Percentiles rank a stretch among this genome's conserved stretches.
Evolutionary conservation across 2,888 invertebrate genomes (phyloP).

Genomic region (Polia nebulosa): DNA sequence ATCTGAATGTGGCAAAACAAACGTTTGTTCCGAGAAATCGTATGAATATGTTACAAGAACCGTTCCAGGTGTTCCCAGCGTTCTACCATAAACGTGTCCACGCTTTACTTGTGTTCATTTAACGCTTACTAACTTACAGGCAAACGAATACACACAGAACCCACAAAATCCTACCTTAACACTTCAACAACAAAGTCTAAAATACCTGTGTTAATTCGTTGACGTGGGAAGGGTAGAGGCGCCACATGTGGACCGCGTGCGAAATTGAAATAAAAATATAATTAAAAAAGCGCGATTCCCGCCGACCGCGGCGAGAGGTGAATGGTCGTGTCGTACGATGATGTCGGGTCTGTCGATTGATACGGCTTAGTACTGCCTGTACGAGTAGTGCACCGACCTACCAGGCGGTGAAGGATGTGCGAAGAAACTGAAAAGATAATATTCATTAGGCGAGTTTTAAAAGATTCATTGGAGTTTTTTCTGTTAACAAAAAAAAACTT

Average conservation of each 20-base stretch:
- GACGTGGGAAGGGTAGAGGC: slow-evolving; percentile 81
- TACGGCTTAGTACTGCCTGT: slow-evolving; percentile 55
- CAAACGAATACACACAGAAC: slow-evolving; percentile 30
- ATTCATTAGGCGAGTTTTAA: slow-evolving; percentile 3
- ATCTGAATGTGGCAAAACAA: slow-evolving; percentile 62
- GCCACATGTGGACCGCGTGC: slow-evolving; percentile 85
- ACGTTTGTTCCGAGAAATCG: slow-evolving; percentile 72
- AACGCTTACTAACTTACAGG: slow-evolving; percentile 73
- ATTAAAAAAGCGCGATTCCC: slow-evolving; percentile 74
- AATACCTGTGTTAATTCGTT: slow-evolving; percentile 30
- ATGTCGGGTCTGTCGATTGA: slow-evolving; percentile 67
- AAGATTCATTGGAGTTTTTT: too few relatives aligned
- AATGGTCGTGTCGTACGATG: slow-evolving; percentile 75
- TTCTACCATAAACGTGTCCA: slow-evolving; percentile 82
- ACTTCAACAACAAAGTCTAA: slow-evolving; percentile 33
- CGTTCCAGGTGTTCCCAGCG: slow-evolving; percentile 82
- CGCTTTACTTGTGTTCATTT: slow-evolving; percentile 82
- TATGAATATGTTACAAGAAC: slow-evolving; percentile 76
- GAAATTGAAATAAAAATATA: slow-evolving; percentile 79
- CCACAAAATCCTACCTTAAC: slow-evolving; percentile 49
- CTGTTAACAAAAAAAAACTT: too few relatives aligned
- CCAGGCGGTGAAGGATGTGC: slow-evolving; percentile 21
- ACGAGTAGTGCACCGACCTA: slow-evolving; percentile 41
- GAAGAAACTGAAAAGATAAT: slow-evolving; percentile 16
- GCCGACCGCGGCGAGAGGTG: slow-evolving; percentile 73